phyloP scores from a whole-genome alignment of 2,888 invertebrate species.

The Rhodophaea formosa region DNA sequence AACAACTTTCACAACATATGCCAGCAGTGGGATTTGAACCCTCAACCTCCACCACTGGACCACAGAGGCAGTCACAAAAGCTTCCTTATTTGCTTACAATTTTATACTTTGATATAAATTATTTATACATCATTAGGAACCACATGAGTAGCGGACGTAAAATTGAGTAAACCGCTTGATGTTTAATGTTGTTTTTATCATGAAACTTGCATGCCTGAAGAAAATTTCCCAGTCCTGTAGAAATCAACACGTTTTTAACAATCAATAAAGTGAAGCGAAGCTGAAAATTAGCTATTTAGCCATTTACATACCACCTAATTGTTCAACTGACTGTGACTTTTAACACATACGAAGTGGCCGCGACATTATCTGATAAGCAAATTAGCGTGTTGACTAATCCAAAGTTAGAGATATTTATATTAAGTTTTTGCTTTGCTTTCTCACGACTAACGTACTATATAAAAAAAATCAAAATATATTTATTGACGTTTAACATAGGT shows the following conservation, averaged over 20 bases:
- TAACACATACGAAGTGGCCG: slow-evolving; percentile 7
- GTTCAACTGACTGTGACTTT: slow-evolving; percentile 10
- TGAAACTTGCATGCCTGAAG: background rate
- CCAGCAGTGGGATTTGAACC: too few relatives aligned
- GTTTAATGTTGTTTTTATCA: background rate
- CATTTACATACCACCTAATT: slow-evolving; percentile 16
- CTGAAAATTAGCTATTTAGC: slow-evolving; percentile 22
- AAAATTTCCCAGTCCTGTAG: background rate
- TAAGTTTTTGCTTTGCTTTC: background rate
- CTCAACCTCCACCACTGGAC: too few relatives aligned
- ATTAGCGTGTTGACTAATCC: slow-evolving; percentile 12
- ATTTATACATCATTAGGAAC: too few relatives aligned
- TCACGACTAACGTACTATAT: too few relatives aligned
- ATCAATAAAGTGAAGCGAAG: slow-evolving; percentile 13
- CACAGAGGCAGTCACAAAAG: too few relatives aligned
- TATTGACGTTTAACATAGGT: too few relatives aligned
- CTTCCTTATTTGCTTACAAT: too few relatives aligned
- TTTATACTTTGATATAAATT: too few relatives aligned
- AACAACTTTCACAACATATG: too few relatives aligned
- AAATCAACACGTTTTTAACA: slow-evolving; percentile 3
- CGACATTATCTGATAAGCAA: slow-evolving; percentile 14
- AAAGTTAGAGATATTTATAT: slow-evolving; percentile 5
- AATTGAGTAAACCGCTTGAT: too few relatives aligned
- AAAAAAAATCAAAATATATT: too few relatives aligned
- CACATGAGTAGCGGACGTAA: too few relatives aligned